Conservation (phyloP, 64 coral and sea anemone species). For the Astreopora myriophthalma region DNA sequence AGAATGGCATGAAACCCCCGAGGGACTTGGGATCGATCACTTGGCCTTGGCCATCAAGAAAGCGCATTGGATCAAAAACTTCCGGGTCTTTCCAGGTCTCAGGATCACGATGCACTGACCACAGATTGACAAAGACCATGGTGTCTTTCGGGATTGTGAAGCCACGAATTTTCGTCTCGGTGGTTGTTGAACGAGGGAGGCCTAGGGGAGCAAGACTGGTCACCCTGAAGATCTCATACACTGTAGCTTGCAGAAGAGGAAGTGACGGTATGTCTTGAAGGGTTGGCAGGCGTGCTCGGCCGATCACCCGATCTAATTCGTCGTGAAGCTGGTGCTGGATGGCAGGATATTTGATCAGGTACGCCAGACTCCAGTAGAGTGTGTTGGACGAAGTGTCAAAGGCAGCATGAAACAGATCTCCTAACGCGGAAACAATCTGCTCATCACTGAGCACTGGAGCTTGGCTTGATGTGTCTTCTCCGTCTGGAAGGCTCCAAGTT, state of each 20-base stretch:
- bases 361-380: conserved; percentile 59
- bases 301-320: conserved; percentile 70
- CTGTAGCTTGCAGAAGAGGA: conserved; percentile 57
- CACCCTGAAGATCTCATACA: conserved; percentile 74
- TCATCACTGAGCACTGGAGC: neutral
- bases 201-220: conserved; percentile 30
- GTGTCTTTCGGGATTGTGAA: conserved; percentile 86
- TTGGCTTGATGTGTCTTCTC: neutral
- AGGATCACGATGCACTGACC: conserved; percentile 65
- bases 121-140: conserved; percentile 76
- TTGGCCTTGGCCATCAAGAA: conserved; percentile 70
- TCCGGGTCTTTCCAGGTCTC: conserved; percentile 70
- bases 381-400: conserved; percentile 46
- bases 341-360: conserved; percentile 68
- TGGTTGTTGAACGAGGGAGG: conserved; percentile 65
- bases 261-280: conserved; percentile 60
- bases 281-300: conserved; percentile 15
- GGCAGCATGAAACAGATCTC: neutral
- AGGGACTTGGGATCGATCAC: conserved; percentile 7
- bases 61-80: conserved; percentile 77
- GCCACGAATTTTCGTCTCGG: conserved; percentile 34
- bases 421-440: neutral
- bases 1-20: conserved; percentile 73
- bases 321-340: conserved; percentile 59
- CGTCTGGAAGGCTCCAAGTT: neutral